phyloP scores from a whole-genome alignment of 2,113 vertebrate genomes.

The Platichthys flesus region DNA sequence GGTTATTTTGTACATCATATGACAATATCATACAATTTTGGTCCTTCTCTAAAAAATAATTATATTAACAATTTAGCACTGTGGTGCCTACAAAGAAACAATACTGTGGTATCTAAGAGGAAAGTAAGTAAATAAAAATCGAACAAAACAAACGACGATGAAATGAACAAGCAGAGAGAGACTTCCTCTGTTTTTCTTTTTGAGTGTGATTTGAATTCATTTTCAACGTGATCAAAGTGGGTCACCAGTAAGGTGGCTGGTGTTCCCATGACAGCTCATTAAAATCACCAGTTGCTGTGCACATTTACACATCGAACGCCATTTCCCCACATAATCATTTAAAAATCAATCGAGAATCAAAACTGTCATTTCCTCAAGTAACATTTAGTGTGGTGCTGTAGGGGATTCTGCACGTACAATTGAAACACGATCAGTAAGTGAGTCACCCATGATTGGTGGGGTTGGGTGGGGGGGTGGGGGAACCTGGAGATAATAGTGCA shows the following conservation, averaged over 20 bases:
- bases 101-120: conserved; percentile 92
- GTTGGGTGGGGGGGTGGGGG: not conserved
- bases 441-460: conserved; percentile 43
- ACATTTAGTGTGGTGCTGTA: conserved; percentile 61
- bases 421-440: conserved; percentile 55
- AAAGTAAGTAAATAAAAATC: conserved; percentile 86
- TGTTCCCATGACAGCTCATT: conserved; percentile 59
- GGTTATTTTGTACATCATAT: conserved; percentile 86
- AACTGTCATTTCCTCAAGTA: conserved; percentile 60
- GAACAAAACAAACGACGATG: conserved; percentile 79
- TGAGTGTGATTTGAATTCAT: conserved; percentile 80
- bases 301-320: conserved; percentile 60
- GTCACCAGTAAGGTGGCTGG: conserved; percentile 61
- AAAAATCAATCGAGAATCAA: conserved; percentile 43
- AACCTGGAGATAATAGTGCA: conserved; percentile 43
- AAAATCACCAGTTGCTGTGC: conserved; percentile 66
- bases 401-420: conserved; percentile 68
- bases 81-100: conserved; percentile 82
- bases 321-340: conserved; percentile 48
- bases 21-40: conserved; percentile 89
- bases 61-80: conserved; percentile 94
- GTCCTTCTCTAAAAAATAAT: conserved; percentile 93
- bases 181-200: conserved; percentile 73
- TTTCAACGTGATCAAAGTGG: conserved; percentile 64
- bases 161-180: conserved; percentile 79